phyloP scores from a whole-genome alignment of 2,888 invertebrate genomes.

The Clostera curtula region DNA sequence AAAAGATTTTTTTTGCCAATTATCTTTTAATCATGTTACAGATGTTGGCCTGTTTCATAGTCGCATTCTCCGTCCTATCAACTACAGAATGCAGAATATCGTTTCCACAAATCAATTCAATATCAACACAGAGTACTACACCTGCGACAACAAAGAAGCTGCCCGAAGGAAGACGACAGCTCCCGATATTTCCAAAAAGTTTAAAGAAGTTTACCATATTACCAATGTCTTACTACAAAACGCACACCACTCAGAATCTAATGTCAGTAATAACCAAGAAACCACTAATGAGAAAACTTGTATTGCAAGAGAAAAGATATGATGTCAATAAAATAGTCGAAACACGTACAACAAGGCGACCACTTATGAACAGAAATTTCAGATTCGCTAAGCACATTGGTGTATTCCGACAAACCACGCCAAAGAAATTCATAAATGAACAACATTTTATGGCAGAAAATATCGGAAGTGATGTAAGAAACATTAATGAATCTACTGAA shows the following conservation, averaged over 20 bases:
- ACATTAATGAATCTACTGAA: too few relatives aligned
- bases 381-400: neutral
- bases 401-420: neutral
- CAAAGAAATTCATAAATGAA: neutral
- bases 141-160: neutral
- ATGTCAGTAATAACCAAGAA: constrained; percentile 13
- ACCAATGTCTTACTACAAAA: constrained; percentile 12
- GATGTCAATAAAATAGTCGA: neutral
- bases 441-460: neutral
- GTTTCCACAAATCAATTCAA: too few relatives aligned
- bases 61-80: constrained; percentile 2
- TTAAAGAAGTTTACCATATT: constrained; percentile 24
- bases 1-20: neutral
- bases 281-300: constrained; percentile 21
- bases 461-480: too few relatives aligned
- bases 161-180: constrained; percentile 19
- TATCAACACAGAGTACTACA: too few relatives aligned
- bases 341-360: neutral
- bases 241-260: constrained; percentile 7
- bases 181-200: constrained; percentile 28
- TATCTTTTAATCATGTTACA: constrained; percentile 8
- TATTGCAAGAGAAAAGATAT: constrained; percentile 5
- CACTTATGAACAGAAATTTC: neutral
- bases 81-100: too few relatives aligned
- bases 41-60: constrained; percentile 8